Evolutionary conservation across 1,140 invertebrate genomes (phyloP), one percentile per base, ranked within the genome.

Genomic region (Drosophila lacteicornis): DNA sequence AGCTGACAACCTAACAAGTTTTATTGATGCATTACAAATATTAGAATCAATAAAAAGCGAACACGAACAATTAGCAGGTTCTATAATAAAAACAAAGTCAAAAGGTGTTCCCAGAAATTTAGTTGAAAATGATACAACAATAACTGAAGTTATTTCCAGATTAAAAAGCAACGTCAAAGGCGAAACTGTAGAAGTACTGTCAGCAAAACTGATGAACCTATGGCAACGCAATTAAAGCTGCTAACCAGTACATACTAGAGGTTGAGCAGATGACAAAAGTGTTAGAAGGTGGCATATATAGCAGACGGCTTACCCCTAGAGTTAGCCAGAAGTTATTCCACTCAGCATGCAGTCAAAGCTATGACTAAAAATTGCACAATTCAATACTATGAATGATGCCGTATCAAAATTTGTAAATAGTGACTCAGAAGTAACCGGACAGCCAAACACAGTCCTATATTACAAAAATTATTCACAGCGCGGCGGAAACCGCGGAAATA

Each of bases 361-460:
- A 74, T 68, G 63, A 43, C 47, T 6, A 61, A 59, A 36, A 79
- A 69, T 27, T 79, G 58, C 19, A 7, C 33, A 11, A 69, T 42
- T 22, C 19, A 22, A 22, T 22, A 22, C 62, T 19, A 65, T 77
- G 61, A 73, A 77, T 43, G 49, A 65, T 19, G 63, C 50, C 15
- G 9, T 63, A 27, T 62, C 27, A 0, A 77, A 71, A 33, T 71
- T 77, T 25, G 47, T 76, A 30, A 30, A 30, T 6, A 30, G 27
- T 30, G 4, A 4, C 27, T 19, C 65, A 8, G 73, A 70, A 22
- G 15, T 47, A 53, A 70, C 66, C 8, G 66, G 59, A 17, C 60
- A 76, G 11, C 33, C 36, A 45, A 70, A 63, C 12, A 36, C 68
- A 47, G 36, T 71, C 11, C 49, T 71, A 19, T 61, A 42, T 25